Conservation (phyloP, 1,140 invertebrate genomes). For the Ericerus pela region DNA sequence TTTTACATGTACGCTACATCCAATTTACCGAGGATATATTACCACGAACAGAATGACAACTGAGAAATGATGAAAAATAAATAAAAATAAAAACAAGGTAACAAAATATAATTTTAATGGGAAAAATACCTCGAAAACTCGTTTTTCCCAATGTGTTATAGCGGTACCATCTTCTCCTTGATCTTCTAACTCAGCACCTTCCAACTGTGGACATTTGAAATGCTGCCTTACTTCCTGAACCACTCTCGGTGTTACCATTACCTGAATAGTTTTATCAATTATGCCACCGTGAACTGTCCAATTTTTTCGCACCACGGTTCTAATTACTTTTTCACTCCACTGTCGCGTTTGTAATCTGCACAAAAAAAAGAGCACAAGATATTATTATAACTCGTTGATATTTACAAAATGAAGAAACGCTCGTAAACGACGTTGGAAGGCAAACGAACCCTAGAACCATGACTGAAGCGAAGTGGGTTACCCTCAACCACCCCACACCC, state of each 20-base stretch:
- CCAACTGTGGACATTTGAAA: slow-evolving; percentile 76
- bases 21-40: too few relatives aligned
- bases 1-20: too few relatives aligned
- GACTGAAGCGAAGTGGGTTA: too few relatives aligned
- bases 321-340: slow-evolving; percentile 83
- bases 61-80: background rate
- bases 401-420: too few relatives aligned
- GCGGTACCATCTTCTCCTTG: slow-evolving; percentile 94
- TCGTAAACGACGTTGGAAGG: too few relatives aligned
- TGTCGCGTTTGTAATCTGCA: slow-evolving; percentile 72
- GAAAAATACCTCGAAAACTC: slow-evolving; percentile 89
- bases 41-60: too few relatives aligned
- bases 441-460: too few relatives aligned
- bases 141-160: slow-evolving; percentile 96
- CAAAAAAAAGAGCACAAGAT: too few relatives aligned
- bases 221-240: slow-evolving; percentile 70
- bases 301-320: slow-evolving; percentile 52
- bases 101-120: background rate
- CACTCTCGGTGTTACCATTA: slow-evolving; percentile 86
- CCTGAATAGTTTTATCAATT: slow-evolving; percentile 57
- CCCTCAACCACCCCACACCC: too few relatives aligned
- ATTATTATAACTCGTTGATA: too few relatives aligned
- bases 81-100: background rate
- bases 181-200: slow-evolving; percentile 95
- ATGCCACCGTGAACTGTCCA: slow-evolving; percentile 74